Conservation (phyloP, 23 tunicate genomes). For the Diplosoma virens region DNA sequence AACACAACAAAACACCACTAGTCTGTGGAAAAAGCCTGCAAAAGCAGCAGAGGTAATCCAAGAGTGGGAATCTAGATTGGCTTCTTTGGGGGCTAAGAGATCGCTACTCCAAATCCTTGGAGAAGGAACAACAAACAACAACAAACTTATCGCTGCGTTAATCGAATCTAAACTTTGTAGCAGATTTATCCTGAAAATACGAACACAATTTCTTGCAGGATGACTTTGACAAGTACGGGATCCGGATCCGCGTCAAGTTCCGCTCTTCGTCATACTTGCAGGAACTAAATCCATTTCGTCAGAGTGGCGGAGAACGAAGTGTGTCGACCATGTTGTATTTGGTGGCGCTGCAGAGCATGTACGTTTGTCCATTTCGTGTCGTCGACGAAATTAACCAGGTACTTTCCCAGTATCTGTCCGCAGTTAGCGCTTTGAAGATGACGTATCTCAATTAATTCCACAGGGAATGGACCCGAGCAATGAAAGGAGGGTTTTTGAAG, state of each 20-base stretch:
- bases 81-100: too few relatives aligned
- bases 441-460: too few relatives aligned
- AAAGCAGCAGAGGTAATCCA: too few relatives aligned
- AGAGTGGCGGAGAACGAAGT: conserved; percentile 92
- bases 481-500: conserved; percentile 79
- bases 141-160: too few relatives aligned
- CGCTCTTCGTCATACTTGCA: conserved; percentile 53
- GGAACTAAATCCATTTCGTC: conserved; percentile 79
- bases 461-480: conserved; percentile 95
- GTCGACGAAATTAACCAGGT: conserved; percentile 96
- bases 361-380: conserved; percentile 77
- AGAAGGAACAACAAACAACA: too few relatives aligned
- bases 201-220: conserved; percentile 62
- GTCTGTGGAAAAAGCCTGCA: too few relatives aligned
- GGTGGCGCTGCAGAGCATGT: conserved; percentile 80
- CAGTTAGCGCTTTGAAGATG: neutral
- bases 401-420: neutral
- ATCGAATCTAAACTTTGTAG: too few relatives aligned
- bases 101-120: too few relatives aligned
- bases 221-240: conserved; percentile 84
- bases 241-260: conserved; percentile 85
- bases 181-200: too few relatives aligned
- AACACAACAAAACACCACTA: too few relatives aligned
- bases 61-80: too few relatives aligned
- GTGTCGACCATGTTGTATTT: conserved; percentile 94